Evolutionary conservation across 2,113 vertebrate species (phyloP), one percentile per base, ranked within the genome.

Genomic region (Cervus canadensis): DNA sequence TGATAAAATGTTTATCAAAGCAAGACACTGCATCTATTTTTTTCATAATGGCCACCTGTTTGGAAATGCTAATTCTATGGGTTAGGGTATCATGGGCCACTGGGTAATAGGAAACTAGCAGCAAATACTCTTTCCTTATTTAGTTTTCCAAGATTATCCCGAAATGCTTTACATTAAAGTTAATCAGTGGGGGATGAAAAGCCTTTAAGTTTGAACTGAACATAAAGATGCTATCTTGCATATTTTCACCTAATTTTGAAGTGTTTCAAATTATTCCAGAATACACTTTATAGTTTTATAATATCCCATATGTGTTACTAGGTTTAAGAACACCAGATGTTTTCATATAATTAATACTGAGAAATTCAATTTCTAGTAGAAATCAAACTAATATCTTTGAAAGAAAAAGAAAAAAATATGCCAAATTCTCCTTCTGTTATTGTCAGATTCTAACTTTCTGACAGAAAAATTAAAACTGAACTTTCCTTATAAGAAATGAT

Each of bases 31-130:
- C 52, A 97, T 96, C 82, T 67, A 97, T 98, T 97, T 98, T 97
- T 97, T 98, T 98, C 98, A 98, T 98, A 97, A 98, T 83, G 57
- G 86, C 94, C 96, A 98, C 98, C 98, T 98, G 95, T 98, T 97
- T 94, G 92, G 91, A 93, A 98, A 98, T 95, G 60, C 94, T 96
- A 97, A 97, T 98, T 98, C 95, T 97, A 48, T 81, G 48, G 71
- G 89, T n/a, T 74, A 98, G 97, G 81, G 84, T 97, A 74, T 95
- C 95, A 98, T 9, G 97, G 97, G 59, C 64, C 96, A 98, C 96
- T 97, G 64, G 84, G 88, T 96, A 98, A 97, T 19, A 97, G 84
- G 81, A 96, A 85, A 95, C 71, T 60, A 97, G 97, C 89, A 94
- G 97, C 98, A 95, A 94, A 97, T 43, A 98, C 89, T 92, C 97